phyloP scores from a whole-genome alignment of 2,888 invertebrate genomes.

The Apomyelois bistriatella region DNA sequence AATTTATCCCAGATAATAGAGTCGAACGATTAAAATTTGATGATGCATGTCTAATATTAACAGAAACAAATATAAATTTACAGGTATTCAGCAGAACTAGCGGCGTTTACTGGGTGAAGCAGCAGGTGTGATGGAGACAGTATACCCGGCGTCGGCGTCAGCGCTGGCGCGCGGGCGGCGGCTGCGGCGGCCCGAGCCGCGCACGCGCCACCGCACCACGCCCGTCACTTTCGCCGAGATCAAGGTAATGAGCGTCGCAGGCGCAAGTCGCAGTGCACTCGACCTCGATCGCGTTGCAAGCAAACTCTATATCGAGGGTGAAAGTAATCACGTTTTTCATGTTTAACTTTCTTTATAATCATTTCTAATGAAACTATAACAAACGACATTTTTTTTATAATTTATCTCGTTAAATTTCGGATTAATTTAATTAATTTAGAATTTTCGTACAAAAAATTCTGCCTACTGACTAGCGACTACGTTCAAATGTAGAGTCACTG shows the following conservation, averaged over 20 bases:
- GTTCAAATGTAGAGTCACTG: too few species aligned
- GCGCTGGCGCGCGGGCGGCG: slow-evolving; percentile 74
- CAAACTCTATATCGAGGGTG: background rate
- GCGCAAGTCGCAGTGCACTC: background rate
- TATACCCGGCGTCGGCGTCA: slow-evolving; percentile 85
- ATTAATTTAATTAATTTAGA: too few species aligned
- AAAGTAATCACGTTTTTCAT: slow-evolving; percentile 1
- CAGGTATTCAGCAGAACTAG: background rate
- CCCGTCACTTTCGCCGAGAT: slow-evolving; percentile 89
- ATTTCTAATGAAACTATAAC: background rate
- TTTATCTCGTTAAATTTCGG: too few species aligned
- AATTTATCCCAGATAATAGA: too few species aligned
- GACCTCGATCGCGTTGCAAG: background rate
- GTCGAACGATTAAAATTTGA: too few species aligned
- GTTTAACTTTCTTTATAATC: background rate
- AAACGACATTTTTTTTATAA: too few species aligned
- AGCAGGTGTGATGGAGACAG: slow-evolving; percentile 81
- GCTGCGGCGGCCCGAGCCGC: slow-evolving; percentile 40
- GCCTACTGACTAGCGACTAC: too few species aligned
- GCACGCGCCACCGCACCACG: slow-evolving; percentile 82
- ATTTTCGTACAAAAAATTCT: too few species aligned
- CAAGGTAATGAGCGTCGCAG: slow-evolving; percentile 59
- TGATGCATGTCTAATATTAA: too few species aligned
- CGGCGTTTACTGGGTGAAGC: background rate
- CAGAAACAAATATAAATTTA: too few species aligned